Evolutionary conservation across 2,113 vertebrate genomes (phyloP), one percentile per base, ranked within the genome.

Genomic region (Genyomyrus donnyi): DNA sequence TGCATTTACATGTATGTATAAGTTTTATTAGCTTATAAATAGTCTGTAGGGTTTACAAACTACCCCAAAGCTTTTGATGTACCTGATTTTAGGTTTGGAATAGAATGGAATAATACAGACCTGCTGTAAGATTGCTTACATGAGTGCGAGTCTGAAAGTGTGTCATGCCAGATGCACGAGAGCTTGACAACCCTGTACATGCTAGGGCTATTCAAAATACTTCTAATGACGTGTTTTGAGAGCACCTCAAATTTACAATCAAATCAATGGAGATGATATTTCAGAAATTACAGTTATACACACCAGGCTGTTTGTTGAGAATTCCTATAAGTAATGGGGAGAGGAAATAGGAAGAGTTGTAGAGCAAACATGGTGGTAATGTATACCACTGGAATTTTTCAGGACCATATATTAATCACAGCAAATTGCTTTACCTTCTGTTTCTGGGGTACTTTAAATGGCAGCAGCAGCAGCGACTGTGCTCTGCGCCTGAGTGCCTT

Each of bases 361-460:
- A 53, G 46, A 87, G 24, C 49, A 49, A 85, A 48, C 83, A 85
- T 0, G 4, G 9, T 52, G 49, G 46, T 87, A 48, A 87, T 53
- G n/a, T n/a, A 87, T n/a, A 52, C 85, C 49, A 52, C 24, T 31
- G 49, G 45, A 87, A 50, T 49, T 27, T 53, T 52, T 27, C 85
- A 53, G 85, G 42, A 39, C 83, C 39, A n/a, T 19, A 39, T 31
- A 53, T 87, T 87, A 53, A 87, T 53, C 49, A 52, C 85, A 53
- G 85, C 85, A 87, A 52, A 87, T 52, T 15, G n/a, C 39, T 66
- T 88, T 88, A 85, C 83, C 83, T 85, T 46, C 83, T 85, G 83
- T 53, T 87, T 21, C 46, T 50, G 5, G n/a, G 45, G 27, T 8
- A 50, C 48, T 35, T 24, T 50, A 50, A 15, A 77, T 17, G 24